Evolutionary conservation across 2,797 vertebrate species (phyloP), one percentile per base, ranked within the genome.

Genomic region (Gallinago solitaria): DNA sequence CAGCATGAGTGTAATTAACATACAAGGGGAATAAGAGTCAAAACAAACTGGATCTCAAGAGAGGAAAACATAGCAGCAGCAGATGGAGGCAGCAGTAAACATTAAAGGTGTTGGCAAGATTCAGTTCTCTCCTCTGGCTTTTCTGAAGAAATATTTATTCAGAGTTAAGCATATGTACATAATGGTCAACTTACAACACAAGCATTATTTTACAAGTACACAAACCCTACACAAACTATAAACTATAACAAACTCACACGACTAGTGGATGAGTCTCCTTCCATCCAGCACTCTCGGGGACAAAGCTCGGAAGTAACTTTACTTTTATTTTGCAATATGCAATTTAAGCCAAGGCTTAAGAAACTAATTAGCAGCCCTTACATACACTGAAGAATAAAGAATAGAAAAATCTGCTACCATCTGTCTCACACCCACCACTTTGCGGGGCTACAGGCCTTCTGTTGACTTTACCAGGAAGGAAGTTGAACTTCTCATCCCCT

Each of bases 21-120:
- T n/a, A 74, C 11, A 56, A 91, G 37, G 28, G 4, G 20, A 90
- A 28, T 32, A 76, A 81, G 54, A 81, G 54, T 79, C 74, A 83
- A 95, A 95, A 91, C 53, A 92, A 92, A 70, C 64, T 45, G 6
- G 12, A 51, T 84, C 68, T 87, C 81, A 25, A 53, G 59, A 83
- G 77, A 76, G 5, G 18, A 91, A 89, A 89, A 50, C 37, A 76
- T 16, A 89, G 16, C 33, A 92, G 54, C 25, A 95, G 60, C 89
- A 95, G 89, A 94, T 81, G 82, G 71, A 96, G 30, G 30, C 51
- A 74, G 65, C 41, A 86, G 50, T 83, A 93, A 93, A 91, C 17
- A 60, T 28, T 76, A 86, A 81, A 76, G 16, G 76, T 74, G 37
- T 41, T 89, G 57, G 65, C 80, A 93, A 68, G 35, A 67, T 37